Evolutionary conservation across 2,113 vertebrate species (phyloP).

Genomic region (Struthio camelus): DNA sequence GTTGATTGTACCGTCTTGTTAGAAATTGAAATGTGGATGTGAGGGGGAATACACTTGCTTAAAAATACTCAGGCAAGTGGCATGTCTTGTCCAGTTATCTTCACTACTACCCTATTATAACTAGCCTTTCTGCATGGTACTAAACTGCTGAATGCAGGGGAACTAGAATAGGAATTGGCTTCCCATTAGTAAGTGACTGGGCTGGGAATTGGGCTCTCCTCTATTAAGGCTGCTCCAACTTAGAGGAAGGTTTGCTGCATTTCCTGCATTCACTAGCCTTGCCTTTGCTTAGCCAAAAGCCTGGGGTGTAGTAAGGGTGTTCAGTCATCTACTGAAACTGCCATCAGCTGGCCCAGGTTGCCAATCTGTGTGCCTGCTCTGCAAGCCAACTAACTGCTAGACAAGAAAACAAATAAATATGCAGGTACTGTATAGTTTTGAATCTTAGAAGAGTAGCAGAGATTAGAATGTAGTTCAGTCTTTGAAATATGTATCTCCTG

Average conservation of each 20-base stretch:
- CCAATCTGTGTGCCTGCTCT: not conserved
- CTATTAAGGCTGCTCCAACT: not conserved
- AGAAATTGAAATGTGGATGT: not conserved
- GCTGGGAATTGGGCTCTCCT: not conserved
- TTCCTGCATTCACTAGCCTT: not conserved
- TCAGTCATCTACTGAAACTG: fast-evolving
- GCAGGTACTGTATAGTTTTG: not conserved
- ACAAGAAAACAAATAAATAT: not conserved
- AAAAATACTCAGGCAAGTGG: not conserved
- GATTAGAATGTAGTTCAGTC: not conserved
- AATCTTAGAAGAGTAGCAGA: not conserved
- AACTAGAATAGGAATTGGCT: not conserved
- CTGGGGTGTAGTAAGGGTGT: too few species aligned
- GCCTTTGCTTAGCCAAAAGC: not conserved
- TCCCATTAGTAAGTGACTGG: not conserved
- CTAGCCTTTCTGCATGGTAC: not conserved
- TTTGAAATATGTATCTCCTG: not conserved
- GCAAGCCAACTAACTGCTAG: not conserved
- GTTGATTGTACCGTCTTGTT: not conserved
- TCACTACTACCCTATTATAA: not conserved
- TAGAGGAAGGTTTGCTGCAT: not conserved
- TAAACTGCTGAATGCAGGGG: not conserved
- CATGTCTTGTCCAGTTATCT: not conserved
- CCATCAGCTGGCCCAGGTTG: not conserved
- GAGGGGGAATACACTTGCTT: not conserved